Evolutionary conservation across 1,140 invertebrate species (phyloP).

Genomic region (Rhagoletis zephyria): DNA sequence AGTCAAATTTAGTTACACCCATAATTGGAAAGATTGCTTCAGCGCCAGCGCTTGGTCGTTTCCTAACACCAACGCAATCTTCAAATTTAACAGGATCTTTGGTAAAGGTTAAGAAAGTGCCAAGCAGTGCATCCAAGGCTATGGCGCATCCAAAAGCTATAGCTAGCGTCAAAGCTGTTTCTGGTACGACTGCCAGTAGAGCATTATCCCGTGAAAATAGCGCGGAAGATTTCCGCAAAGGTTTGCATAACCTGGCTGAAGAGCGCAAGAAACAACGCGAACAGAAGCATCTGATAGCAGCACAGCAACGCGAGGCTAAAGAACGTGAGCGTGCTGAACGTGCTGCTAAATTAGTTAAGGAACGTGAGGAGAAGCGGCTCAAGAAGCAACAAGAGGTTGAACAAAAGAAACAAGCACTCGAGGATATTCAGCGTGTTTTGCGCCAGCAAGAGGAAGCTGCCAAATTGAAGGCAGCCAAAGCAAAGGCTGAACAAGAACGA

Average conservation of each 20-base stretch:
- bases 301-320: constrained; percentile 76
- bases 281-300: constrained; percentile 77
- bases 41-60: constrained; percentile 65
- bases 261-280: constrained; percentile 77
- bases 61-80: constrained; percentile 68
- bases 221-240: constrained; percentile 70
- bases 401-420: constrained; percentile 74
- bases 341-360: constrained; percentile 76
- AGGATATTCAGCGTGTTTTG: constrained; percentile 75
- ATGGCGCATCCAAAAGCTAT: constrained; percentile 61
- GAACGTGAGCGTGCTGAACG: constrained; percentile 75
- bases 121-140: constrained; percentile 66
- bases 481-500: constrained; percentile 68
- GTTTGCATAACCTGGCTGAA: constrained; percentile 72
- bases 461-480: constrained; percentile 70
- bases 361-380: constrained; percentile 74
- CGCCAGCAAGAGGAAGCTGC: constrained; percentile 73
- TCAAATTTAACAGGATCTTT: constrained; percentile 53
- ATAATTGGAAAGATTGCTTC: constrained; percentile 63
- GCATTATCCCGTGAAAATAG: constrained; percentile 67
- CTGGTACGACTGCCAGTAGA: constrained; percentile 60
- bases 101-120: constrained; percentile 64
- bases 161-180: constrained; percentile 62
- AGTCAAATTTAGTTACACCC: constrained; percentile 61
- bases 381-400: constrained; percentile 75